Conservation (phyloP, 2,888 invertebrate genomes). For the Andrena hattorfiana region DNA sequence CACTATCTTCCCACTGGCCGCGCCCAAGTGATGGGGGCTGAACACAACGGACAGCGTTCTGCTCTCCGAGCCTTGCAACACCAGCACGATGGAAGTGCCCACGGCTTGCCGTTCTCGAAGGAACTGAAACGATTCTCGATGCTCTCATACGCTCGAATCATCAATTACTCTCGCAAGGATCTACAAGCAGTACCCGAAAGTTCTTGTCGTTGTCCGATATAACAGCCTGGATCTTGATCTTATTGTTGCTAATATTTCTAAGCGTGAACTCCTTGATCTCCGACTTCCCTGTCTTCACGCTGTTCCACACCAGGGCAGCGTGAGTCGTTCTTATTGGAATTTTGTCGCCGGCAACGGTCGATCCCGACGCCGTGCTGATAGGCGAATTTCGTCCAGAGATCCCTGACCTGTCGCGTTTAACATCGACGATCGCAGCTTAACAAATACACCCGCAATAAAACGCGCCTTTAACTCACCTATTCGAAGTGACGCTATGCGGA, state of each 20-base stretch:
- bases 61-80: constrained; percentile 87
- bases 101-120: constrained; percentile 76
- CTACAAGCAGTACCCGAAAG: constrained; percentile 82
- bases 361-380: constrained; percentile 78
- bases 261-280: constrained; percentile 86
- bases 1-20: constrained; percentile 86
- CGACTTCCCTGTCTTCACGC: constrained; percentile 86
- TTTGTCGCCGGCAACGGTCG: constrained; percentile 76
- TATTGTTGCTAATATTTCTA: constrained; percentile 87
- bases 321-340: constrained; percentile 87
- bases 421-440: background rate
- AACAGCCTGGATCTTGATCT: constrained; percentile 86
- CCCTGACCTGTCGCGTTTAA: constrained; percentile 70
- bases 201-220: constrained; percentile 82
- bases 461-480: constrained; percentile 69
- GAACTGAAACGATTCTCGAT: constrained; percentile 72
- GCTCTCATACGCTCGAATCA: background rate
- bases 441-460: background rate
- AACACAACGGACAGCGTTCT: constrained; percentile 86
- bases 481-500: constrained; percentile 77
- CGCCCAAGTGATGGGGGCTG: constrained; percentile 86
- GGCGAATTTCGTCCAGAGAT: constrained; percentile 82
- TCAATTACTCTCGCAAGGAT: background rate
- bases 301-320: constrained; percentile 87
- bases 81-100: constrained; percentile 80